Base-by-base conservation (phyloP, 2,888 invertebrate genomes). In the Drosophila lacicola region DNA sequence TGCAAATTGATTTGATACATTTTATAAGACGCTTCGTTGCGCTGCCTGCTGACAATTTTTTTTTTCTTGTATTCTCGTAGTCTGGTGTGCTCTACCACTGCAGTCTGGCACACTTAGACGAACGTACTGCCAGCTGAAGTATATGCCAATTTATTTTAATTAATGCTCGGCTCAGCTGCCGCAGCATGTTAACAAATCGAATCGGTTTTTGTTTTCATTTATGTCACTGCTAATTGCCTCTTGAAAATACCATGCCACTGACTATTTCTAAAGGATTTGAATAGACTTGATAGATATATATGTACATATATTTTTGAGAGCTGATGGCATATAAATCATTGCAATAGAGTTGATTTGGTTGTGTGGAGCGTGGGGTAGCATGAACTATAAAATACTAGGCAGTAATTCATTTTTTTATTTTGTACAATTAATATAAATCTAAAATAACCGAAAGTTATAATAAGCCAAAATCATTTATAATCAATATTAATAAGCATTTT, bases 131-230 rank as follows among this genome's bases (percentile, higher is more conserved):
- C 51, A 36, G 45, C 60, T 70, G 33, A 57, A 63, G 56, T 51
- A 46, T 51, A 25, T 54, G 70, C 68, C 82, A 88, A 84, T 78
- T 82, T 89, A 73, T 83, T 88, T 83, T 83, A 89, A 83, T 89
- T 89, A 84, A 85, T 71, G 69, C 51, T 54, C 37, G 41, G 44
- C 54, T 63, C 56, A 42, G 37, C 36, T 66, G 49, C 17, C 46
- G 55, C 44, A 41, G 42, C 53, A 50, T 21, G 54, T 45, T 41
- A 62, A 67, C 51, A 54, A 65, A 62, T 72, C 57, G 37, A 25
- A 46, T 61, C 17, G 60, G 72, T 34, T 49, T 58, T 61, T 53
- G 46, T 55, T 54, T 62, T 39, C 44, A 72, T 77, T 60, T 67
- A 64, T 68, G 69, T 70, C 70, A 63, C 55, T 75, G 62, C 80